Percentiles rank a stretch among this genome's conserved stretches.
Conservation (phyloP, 1,140 invertebrate species). For the Macrosteles quadrilineatus region DNA sequence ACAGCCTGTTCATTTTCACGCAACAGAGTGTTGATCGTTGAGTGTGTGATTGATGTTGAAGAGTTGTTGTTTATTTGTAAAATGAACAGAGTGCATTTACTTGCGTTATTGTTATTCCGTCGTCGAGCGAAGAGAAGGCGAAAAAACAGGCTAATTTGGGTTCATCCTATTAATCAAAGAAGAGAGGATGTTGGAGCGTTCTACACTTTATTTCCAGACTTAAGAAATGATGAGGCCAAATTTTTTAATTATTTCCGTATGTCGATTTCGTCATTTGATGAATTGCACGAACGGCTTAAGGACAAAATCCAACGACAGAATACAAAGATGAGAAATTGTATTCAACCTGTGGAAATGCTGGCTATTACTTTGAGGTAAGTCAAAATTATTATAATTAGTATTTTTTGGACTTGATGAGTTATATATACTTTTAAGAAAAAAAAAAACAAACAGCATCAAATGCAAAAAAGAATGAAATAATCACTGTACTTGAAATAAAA, state of each 20-base stretch:
- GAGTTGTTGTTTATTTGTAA: no score
- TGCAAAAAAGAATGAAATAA: no score
- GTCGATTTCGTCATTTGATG: slow-evolving; percentile 22
- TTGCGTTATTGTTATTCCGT: slow-evolving; percentile 17
- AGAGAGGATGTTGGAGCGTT: slow-evolving; percentile 17
- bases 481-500: no score
- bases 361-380: slow-evolving; percentile 17
- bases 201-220: slow-evolving; percentile 15
- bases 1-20: no score
- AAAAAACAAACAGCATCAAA: no score
- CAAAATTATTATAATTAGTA: not conserved
- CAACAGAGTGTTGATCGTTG: no score
- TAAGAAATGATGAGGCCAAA: slow-evolving; percentile 5
- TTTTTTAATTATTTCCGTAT: slow-evolving; percentile 17
- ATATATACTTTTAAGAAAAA: no score
- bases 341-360: slow-evolving; percentile 16
- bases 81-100: not conserved
- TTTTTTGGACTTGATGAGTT: no score
- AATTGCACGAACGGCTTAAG: slow-evolving; percentile 16
- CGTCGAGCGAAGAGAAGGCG: slow-evolving; percentile 8
- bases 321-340: slow-evolving; percentile 19
- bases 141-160: slow-evolving; percentile 17
- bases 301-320: slow-evolving; percentile 3
- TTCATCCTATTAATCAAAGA: slow-evolving; percentile 6
- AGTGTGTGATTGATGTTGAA: no score